Evolutionary conservation across 2,888 invertebrate species (phyloP).

Genomic region (Zaprionus lineosus): DNA sequence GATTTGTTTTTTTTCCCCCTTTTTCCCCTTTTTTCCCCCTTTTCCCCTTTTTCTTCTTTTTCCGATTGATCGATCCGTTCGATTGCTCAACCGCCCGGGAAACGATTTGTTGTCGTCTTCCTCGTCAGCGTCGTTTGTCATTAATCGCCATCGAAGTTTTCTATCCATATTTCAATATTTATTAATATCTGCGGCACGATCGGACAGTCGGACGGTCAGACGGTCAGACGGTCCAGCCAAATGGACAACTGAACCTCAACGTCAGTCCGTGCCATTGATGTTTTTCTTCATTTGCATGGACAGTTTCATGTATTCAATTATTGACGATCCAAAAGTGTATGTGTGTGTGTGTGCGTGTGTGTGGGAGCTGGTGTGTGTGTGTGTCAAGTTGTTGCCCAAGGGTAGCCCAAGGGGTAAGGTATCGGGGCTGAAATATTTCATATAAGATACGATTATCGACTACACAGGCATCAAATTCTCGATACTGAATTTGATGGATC

Average conservation of each 20-base stretch:
- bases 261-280: neutral
- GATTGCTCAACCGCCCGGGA: constrained; percentile 55
- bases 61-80: constrained; percentile 17
- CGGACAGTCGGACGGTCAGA: constrained; percentile 24
- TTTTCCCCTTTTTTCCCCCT: no score
- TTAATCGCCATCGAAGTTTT: constrained; percentile 28
- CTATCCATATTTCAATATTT: constrained; percentile 49
- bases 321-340: constrained; percentile 7
- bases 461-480: no score
- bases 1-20: constrained; percentile 8
- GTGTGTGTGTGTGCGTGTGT: neutral
- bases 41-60: no score
- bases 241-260: constrained; percentile 26
- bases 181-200: constrained; percentile 57
- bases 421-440: no score
- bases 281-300: constrained; percentile 15
- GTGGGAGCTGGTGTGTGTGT: constrained; percentile 33
- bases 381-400: constrained; percentile 42
- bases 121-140: no score
- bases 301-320: constrained; percentile 15
- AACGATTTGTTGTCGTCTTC: constrained; percentile 66
- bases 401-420: no score
- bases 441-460: no score
- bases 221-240: constrained; percentile 14
- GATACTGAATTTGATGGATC: no score